Percentiles rank a stretch among this genome's conserved stretches.
Conservation (phyloP, 2,888 invertebrate species). For the Nemotelus nigrinus region DNA sequence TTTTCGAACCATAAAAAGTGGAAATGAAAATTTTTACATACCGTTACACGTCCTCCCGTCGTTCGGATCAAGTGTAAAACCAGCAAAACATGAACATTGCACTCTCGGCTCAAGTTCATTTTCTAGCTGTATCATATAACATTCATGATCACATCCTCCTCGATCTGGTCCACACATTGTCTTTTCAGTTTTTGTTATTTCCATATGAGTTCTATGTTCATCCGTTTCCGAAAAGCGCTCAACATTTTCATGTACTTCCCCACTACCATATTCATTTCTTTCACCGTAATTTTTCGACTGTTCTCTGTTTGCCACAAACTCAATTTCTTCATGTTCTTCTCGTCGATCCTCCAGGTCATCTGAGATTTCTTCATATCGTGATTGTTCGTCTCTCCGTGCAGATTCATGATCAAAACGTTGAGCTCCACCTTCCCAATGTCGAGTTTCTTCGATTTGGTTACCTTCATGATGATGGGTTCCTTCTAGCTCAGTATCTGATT, state of each 20-base stretch:
- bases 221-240: constrained; percentile 53
- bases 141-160: constrained; percentile 68
- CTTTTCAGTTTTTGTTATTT: background rate
- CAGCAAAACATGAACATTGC: constrained; percentile 61
- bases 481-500: background rate
- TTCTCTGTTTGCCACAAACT: constrained; percentile 19
- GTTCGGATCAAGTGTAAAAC: constrained; percentile 65
- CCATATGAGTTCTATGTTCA: constrained; percentile 50
- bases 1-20: background rate
- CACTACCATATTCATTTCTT: constrained; percentile 49
- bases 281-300: constrained; percentile 51
- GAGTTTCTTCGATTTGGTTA: constrained; percentile 1
- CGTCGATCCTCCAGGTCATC: constrained; percentile 40
- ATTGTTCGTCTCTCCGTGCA: background rate
- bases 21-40: constrained; percentile 52
- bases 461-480: background rate
- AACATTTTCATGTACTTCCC: constrained; percentile 10
- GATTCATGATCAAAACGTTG: background rate
- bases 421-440: background rate
- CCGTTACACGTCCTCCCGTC: constrained; percentile 62
- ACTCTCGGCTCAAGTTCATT: constrained; percentile 61
- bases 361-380: constrained; percentile 18
- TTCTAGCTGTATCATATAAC: constrained; percentile 61
- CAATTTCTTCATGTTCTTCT: constrained; percentile 52
- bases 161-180: constrained; percentile 62